Evolutionary conservation across 2,797 vertebrate genomes (phyloP), one percentile per base, ranked within the genome.

Genomic region (Emys orbicularis): DNA sequence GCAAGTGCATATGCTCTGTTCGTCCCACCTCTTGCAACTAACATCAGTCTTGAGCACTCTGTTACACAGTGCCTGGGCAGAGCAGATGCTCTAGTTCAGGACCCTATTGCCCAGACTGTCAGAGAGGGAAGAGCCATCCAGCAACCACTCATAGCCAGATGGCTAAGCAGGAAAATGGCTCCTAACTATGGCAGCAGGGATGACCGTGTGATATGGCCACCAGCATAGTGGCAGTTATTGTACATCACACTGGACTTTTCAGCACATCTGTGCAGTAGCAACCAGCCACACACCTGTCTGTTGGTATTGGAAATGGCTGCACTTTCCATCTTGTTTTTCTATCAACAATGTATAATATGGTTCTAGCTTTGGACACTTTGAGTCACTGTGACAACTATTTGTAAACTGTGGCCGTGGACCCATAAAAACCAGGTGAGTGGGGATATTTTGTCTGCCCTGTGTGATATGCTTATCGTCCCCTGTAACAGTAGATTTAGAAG

Each of bases 1-100:
- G 79, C 90, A 96, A 74, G 25, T 41, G 81, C 44, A n/a, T 88
- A 91, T 95, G 54, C 79, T 94, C 61, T 27, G 21, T 65, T 94
- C 10, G 4, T 1, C 0, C 83, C 79, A 49, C 53, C 37, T 29
- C 1, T 47, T 4, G 29, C 5, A 2, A 21, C 80, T 54, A 57
- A 47, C 87, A 88, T 81, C 86, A 92, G 79, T 68, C 44, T 59
- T 81, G 54, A 82, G 15, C 0, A 0, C 50, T 34, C 21, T 1
- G 68, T 57, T 12, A 0, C 44, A 37, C 47, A 82, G 74, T 57
- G 54, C n/a, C 29, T 34, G 49, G 76, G 41, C 37, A 83, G 65
- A 92, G 44, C 74, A 79, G 65, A 1, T 50, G 4, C 0, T 68
- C 44, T 79, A 0, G 19, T n/a, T n/a, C 21, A 72, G n/a, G 76